Evolutionary conservation across 2,888 invertebrate species (phyloP).

Genomic region (Acanthopleura granulata): DNA sequence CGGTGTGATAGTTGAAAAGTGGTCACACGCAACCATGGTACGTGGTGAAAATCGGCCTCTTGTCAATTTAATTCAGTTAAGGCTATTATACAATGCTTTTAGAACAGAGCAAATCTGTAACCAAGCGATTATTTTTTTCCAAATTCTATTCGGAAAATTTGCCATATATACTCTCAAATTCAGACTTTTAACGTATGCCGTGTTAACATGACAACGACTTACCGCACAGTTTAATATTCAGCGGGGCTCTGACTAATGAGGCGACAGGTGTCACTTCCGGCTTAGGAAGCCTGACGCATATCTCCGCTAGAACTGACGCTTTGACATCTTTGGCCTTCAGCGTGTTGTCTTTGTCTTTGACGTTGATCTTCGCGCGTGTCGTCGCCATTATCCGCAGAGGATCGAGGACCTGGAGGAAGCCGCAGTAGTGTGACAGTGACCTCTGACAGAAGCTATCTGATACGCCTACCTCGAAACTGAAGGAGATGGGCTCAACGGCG

Average conservation of each 20-base stretch:
- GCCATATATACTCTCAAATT: no score
- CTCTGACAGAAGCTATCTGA: slow-evolving; percentile 11
- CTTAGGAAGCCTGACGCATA: slow-evolving; percentile 8
- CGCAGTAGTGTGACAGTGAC: background rate
- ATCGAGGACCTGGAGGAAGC: background rate
- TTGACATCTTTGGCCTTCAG: background rate
- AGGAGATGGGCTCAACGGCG: background rate
- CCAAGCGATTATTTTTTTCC: no score
- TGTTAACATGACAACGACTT: background rate
- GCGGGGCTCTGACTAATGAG: background rate
- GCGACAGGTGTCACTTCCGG: background rate
- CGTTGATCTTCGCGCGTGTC: background rate
- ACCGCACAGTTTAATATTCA: slow-evolving; percentile 15
- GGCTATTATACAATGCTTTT: no score
- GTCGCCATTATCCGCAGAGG: background rate
- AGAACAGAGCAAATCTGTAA: no score
- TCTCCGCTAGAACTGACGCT: slow-evolving; percentile 3
- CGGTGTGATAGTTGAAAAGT: no score
- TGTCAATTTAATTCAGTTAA: no score
- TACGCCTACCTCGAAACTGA: background rate
- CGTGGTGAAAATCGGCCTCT: no score
- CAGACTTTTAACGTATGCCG: no score
- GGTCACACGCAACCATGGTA: no score
- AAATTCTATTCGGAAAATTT: no score
- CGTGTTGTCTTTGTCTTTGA: background rate